Evolutionary conservation across 2,113 vertebrate species (phyloP), one percentile per base, ranked within the genome.

Genomic region (Nesospiza acunhae): DNA sequence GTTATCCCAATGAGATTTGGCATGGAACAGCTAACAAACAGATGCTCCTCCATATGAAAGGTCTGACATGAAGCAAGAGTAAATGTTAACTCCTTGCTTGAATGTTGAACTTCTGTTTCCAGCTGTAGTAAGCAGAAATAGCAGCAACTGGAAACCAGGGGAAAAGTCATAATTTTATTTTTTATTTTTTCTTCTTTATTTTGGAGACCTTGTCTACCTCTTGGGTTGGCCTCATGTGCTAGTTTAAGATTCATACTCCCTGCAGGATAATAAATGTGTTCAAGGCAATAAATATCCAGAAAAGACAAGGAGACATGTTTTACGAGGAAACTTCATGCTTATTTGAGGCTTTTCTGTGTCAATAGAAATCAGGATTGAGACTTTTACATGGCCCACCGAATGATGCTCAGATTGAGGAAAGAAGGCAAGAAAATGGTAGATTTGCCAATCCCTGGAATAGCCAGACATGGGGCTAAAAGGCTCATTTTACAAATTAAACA

Each of bases 401-500:
- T 66, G 79, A 79, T 17, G 15, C 70, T 83, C 44, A 77, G 7
- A 81, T 44, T 88, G 66, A 86, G 55, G 60, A 83, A 74, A 89
- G 55, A 67, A 2, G 3, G 39, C 35, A 70, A 81, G 39, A 68
- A 87, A 92, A 86, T 64, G 0, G 70, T 31, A 28, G 30, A 70
- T 88, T 80, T 93, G 23, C 37, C 1, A 2, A 27, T 62, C 22
- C 23, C 17, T 69, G 41, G n/a, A 94, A 73, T 39, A 67, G 27
- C 42, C 22, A n/a, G 50, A 41, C 20, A 31, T 4, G 37, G 84
- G 73, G 26, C 9, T 84, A 41, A 86, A 86, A 94, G 68, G 35
- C 22, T 95, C 47, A n/a, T n/a, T n/a, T n/a, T n/a, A n/a, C n/a
- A n/a, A n/a, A 52, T 90, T 90, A 84, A 92, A 67, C 35, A 56